Percentiles rank a stretch among this genome's conserved stretches.
Conservation (phyloP, 2,113 vertebrate species). For the Cromileptes altivelis region DNA sequence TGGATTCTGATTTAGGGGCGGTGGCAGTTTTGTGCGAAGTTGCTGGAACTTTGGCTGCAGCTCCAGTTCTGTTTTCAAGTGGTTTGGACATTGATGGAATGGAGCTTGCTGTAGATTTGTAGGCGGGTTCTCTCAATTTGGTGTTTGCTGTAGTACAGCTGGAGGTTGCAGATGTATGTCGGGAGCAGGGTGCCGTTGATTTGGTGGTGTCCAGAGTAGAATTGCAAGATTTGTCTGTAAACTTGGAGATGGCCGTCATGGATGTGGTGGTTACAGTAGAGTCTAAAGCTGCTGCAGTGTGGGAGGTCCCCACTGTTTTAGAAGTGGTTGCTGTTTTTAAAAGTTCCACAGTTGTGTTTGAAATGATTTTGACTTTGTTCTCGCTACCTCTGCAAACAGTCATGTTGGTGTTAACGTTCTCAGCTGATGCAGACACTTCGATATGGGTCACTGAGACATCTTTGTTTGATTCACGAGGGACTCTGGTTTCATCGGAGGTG, state of each 20-base stretch:
- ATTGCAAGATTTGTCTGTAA: not conserved
- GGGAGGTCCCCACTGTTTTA: not conserved
- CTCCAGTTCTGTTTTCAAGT: not conserved
- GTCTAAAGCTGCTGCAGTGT: not conserved
- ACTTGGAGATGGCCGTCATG: not conserved
- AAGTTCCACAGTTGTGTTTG: constrained; percentile 1
- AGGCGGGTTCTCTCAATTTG: not conserved
- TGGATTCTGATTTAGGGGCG: not conserved
- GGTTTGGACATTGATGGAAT: not conserved
- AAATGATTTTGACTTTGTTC: not conserved
- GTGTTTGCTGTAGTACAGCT: not conserved
- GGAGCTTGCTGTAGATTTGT: not conserved
- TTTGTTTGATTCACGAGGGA: not conserved
- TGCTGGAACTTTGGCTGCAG: not conserved
- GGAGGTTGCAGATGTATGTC: not conserved
- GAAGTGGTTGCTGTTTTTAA: not conserved
- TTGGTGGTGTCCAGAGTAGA: not conserved
- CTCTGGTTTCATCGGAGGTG: not conserved
- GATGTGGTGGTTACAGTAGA: not conserved
- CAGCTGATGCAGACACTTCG: not conserved
- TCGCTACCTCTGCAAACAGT: not conserved
- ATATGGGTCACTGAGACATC: not conserved
- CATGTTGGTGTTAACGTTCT: not conserved
- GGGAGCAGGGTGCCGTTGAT: not conserved
- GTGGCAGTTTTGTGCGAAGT: not conserved